Conservation (phyloP, 2,888 invertebrate genomes). For the Chymomyza caudatula region DNA sequence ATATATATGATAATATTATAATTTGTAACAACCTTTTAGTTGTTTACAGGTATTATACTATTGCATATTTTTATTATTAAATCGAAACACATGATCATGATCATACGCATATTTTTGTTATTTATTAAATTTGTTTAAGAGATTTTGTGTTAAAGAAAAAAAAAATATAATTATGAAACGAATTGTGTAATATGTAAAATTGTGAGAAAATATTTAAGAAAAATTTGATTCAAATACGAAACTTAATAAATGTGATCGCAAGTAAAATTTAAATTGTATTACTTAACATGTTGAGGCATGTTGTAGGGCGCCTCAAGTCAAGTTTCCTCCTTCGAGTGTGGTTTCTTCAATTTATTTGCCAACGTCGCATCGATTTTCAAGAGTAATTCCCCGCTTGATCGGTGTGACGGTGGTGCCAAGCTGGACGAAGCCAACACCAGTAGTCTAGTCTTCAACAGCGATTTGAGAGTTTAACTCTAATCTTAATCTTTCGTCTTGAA, state of each 20-base stretch:
- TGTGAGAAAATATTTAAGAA: slow-evolving; percentile 64
- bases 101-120: slow-evolving; percentile 67
- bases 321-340: no score
- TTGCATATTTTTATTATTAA: slow-evolving; percentile 30
- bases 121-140: slow-evolving; percentile 68
- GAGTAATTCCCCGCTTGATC: no score
- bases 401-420: no score
- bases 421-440: no score
- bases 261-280: slow-evolving; percentile 30
- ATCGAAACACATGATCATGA: slow-evolving; percentile 38
- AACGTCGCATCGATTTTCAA: no score
- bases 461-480: no score
- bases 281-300: background rate
- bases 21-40: slow-evolving; percentile 32
- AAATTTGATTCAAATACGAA: slow-evolving; percentile 73
- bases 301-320: no score
- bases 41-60: slow-evolving; percentile 45
- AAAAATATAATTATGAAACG: slow-evolving; percentile 40
- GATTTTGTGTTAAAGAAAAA: slow-evolving; percentile 59
- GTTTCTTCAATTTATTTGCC: no score
- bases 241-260: slow-evolving; percentile 77
- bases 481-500: no score
- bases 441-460: no score
- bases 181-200: slow-evolving; percentile 72
- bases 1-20: background rate